Base-by-base conservation (phyloP, 2,888 invertebrate species). In the Opisthograptis luteolata region DNA sequence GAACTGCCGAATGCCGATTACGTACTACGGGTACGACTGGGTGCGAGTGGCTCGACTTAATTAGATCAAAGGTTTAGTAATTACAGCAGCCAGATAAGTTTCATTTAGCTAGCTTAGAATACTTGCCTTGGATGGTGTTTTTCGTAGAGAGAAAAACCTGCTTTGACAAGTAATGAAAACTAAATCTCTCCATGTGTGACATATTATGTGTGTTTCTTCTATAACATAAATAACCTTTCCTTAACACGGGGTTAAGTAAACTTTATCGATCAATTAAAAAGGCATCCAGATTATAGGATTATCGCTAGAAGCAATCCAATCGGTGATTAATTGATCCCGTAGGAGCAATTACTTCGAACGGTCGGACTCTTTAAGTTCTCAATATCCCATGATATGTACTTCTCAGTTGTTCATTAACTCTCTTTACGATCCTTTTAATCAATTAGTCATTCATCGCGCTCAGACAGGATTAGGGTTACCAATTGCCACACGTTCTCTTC, bases 21-120 rank as follows among this genome's bases (percentile, higher is more conserved):
- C 50, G 24, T 7, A 3, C 1, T 8, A 5, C 7, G n/a, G n/a
- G 24, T 24, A 24, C 24, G n/a, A n/a, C n/a, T n/a, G 40, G 46
- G 28, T 56, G 9, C 17, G 40, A 52, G 50, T 48, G 35, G 35
- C 48, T 52, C 61, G 60, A 59, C 58, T 56, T 69, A 70, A 70
- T 70, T 62, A 70, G 67, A 68, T 75, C 64, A 64, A 61, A 64
- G 17, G 5, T 59, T 55, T 50, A 58, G 17, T 17, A 17, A 32
- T 9, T 17, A 3, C 5, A 1, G 1, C 17, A 32, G 17, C 9
- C 3, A n/a, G n/a, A n/a, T n/a, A n/a, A n/a, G n/a, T n/a, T n/a
- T n/a, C n/a, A n/a, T n/a, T n/a, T n/a, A n/a, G n/a, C n/a, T n/a
- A n/a, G n/a, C n/a, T n/a, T n/a, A n/a, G n/a, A n/a, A n/a, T n/a